Percentiles rank a stretch among this genome's conserved stretches.
Evolutionary conservation across 2,888 invertebrate species (phyloP).

Genomic region (Leuctra nigra): DNA sequence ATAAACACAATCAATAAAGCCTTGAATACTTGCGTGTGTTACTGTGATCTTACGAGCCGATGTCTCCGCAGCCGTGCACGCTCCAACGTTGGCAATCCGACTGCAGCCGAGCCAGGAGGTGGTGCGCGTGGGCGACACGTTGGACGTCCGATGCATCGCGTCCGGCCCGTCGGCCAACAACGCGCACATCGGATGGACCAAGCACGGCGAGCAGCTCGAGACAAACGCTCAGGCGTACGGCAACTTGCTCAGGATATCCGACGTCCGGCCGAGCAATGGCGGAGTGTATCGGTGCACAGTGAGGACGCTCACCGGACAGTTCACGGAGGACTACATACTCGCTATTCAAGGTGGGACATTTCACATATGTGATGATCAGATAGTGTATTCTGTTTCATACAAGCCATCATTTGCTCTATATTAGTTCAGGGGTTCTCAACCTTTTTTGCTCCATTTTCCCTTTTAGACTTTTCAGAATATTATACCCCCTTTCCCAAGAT

Average conservation of each 20-base stretch:
- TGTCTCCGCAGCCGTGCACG: not conserved
- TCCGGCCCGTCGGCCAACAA: slow-evolving; percentile 45
- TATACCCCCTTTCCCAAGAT: too few species aligned
- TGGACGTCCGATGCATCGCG: slow-evolving; percentile 59
- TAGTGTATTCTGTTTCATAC: not conserved
- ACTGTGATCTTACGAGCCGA: not conserved
- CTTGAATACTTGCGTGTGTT: not conserved
- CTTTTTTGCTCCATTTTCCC: too few species aligned
- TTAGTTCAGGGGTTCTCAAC: too few species aligned
- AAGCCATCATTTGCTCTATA: too few species aligned
- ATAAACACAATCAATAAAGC: too few species aligned
- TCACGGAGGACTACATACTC: slow-evolving; percentile 51
- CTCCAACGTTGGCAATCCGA: slow-evolving; percentile 31
- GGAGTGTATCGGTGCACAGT: slow-evolving; percentile 65
- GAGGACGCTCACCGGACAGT: slow-evolving; percentile 43
- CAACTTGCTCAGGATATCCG: slow-evolving; percentile 49
- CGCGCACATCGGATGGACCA: slow-evolving; percentile 50
- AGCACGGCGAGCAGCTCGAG: slow-evolving; percentile 49
- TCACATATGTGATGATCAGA: not conserved
- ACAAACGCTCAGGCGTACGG: slow-evolving; percentile 47
- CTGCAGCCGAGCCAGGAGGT: slow-evolving; percentile 43
- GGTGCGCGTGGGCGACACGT: slow-evolving; percentile 51
- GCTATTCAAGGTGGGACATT: slow-evolving; percentile 48
- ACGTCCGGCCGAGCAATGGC: slow-evolving; percentile 53
- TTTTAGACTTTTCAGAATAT: too few species aligned